Percentiles rank a stretch among this genome's conserved stretches.
These are phyloP conservation scores for Tenebrosternarchus preto DNA, from an alignment of 2,113 vertebrate species.

Conservation along the genomic window DNA sequence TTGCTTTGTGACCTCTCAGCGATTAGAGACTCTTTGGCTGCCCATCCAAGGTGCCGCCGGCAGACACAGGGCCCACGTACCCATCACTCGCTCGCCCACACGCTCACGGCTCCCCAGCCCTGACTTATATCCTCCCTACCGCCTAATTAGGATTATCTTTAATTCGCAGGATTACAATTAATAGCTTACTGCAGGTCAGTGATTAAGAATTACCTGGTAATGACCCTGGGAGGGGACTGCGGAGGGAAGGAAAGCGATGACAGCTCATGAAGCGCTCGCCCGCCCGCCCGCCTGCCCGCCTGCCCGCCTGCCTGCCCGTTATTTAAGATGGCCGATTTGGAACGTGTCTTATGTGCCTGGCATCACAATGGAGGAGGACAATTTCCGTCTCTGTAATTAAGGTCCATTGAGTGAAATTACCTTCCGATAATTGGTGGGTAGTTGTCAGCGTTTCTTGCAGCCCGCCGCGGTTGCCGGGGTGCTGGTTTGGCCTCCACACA, in stretches of 20 bases:
- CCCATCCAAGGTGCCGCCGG: slow-evolving; percentile 42
- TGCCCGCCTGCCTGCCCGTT: slow-evolving; percentile 64
- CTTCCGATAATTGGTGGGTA: slow-evolving; percentile 79
- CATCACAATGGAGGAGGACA: slow-evolving; percentile 70
- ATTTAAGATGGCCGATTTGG: slow-evolving; percentile 64
- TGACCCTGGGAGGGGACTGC: slow-evolving; percentile 58
- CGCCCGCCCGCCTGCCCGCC: slow-evolving; percentile 66
- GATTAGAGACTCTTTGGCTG: slow-evolving; percentile 20
- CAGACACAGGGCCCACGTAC: slow-evolving; percentile 24
- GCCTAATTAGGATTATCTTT: slow-evolving; percentile 68
- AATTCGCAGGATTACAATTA: slow-evolving; percentile 66
- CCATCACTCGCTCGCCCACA: slow-evolving; percentile 28
- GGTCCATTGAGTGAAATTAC: slow-evolving; percentile 78
- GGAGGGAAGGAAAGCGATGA: slow-evolving; percentile 59
- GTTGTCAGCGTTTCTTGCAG: slow-evolving; percentile 75
- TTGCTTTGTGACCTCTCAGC: neutral
- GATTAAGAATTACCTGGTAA: slow-evolving; percentile 68
- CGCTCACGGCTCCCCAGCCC: slow-evolving; percentile 43
- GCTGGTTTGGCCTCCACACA: slow-evolving; percentile 45
- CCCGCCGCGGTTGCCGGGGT: slow-evolving; percentile 52
- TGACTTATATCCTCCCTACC: slow-evolving; percentile 58
- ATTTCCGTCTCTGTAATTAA: slow-evolving; percentile 77
- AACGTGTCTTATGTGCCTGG: slow-evolving; percentile 64
- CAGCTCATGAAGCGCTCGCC: slow-evolving; percentile 57
- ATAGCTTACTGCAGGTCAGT: slow-evolving; percentile 68